These are phyloP conservation scores for Hylyphantes graminicola DNA, from an alignment of 1,140 invertebrate species.

Conservation along the genomic window DNA sequence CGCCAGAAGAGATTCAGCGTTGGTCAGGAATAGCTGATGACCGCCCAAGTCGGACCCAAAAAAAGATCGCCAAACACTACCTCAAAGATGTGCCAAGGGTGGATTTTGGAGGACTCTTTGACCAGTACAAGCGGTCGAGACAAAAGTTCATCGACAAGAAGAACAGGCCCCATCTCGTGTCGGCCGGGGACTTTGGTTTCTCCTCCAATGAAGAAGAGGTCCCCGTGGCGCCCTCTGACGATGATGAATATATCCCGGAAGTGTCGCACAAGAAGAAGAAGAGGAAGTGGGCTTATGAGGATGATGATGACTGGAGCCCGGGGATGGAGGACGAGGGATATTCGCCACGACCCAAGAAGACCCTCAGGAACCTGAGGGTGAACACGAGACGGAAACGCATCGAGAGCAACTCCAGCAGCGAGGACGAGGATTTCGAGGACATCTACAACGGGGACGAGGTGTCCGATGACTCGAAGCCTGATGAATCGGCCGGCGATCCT, in stretches of 20 bases:
- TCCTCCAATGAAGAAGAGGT: not conserved
- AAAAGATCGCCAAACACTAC: not conserved
- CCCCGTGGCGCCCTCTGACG: not conserved
- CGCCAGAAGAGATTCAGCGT: not conserved
- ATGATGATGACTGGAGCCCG: constrained; percentile 35
- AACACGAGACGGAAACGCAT: constrained; percentile 4
- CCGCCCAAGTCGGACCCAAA: too few relatives aligned
- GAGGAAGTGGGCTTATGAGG: constrained; percentile 27
- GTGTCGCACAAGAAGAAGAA: not conserved
- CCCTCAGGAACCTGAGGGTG: not conserved
- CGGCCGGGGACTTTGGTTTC: not conserved
- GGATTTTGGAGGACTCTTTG: not conserved
- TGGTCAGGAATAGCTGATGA: too few relatives aligned
- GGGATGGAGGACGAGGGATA: not conserved
- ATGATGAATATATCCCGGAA: not conserved
- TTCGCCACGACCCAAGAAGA: not conserved
- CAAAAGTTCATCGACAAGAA: constrained; percentile 17
- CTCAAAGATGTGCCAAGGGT: not conserved
- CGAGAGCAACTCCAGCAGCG: constrained; percentile 5
- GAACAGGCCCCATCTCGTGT: too few relatives aligned
- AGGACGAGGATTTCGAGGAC: not conserved
- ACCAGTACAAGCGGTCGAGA: constrained; percentile 4
- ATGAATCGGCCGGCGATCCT: not conserved
- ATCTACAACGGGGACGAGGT: not conserved
- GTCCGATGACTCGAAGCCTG: not conserved